Conservation (phyloP, 1,140 invertebrate genomes). For the Heliconius hermathena region DNA sequence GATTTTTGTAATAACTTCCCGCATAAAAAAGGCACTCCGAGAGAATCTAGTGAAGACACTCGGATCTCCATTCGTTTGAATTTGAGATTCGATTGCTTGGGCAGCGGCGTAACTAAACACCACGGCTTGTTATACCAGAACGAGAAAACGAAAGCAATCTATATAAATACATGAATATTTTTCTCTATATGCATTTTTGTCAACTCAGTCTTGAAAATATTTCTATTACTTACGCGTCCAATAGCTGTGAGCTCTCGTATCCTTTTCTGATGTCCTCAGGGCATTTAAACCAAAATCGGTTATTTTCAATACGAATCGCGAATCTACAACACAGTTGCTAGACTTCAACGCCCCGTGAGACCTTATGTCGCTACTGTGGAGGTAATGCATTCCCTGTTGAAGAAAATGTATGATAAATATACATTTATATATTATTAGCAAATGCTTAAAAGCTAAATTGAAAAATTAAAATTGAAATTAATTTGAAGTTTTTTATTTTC, state of each 20-base stretch:
- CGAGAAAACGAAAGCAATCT: background rate
- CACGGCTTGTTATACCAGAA: background rate
- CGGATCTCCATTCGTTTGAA: background rate
- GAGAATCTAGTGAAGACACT: background rate
- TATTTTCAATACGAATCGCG: conserved; percentile 97
- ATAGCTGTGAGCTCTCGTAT: conserved; percentile 83
- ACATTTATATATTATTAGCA: no score
- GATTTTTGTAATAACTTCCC: no score
- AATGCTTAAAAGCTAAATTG: no score
- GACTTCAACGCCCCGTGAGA: conserved; percentile 98
- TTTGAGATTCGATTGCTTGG: background rate
- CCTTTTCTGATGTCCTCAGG: conserved; percentile 83
- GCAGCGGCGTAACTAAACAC: background rate
- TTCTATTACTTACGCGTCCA: conserved; percentile 82
- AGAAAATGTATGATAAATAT: background rate
- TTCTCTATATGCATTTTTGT: background rate
- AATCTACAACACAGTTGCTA: conserved; percentile 98
- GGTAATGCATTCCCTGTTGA: conserved; percentile 92
- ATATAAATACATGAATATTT: background rate
- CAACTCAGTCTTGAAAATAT: background rate
- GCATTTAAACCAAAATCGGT: conserved; percentile 96
- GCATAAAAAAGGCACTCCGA: no score
- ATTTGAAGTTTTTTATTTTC: no score
- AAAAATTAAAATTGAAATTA: no score
- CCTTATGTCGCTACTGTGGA: conserved; percentile 94